These are phyloP conservation scores for Epinotia brunnichana DNA, from an alignment of 2,888 invertebrate genomes.

Conservation along the genomic window DNA sequence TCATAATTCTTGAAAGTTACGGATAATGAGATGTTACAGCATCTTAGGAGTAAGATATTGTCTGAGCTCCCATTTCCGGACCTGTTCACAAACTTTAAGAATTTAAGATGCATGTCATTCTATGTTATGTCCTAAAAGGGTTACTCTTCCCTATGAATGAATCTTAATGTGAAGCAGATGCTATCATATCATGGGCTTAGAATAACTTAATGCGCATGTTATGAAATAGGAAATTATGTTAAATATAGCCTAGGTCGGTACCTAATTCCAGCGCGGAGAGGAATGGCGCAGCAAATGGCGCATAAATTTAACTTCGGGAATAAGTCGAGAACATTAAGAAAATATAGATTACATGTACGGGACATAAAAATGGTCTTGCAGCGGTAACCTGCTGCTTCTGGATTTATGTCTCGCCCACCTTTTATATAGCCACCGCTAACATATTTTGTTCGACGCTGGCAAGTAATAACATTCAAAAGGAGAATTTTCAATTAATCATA, in stretches of 20 bases:
- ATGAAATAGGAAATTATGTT: slow-evolving; percentile 58
- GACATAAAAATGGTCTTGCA: slow-evolving; percentile 61
- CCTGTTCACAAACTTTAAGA: slow-evolving; percentile 14
- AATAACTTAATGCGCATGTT: slow-evolving; percentile 5
- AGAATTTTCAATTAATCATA: too few relatives aligned
- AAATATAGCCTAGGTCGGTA: slow-evolving; percentile 62
- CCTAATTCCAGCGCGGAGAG: slow-evolving; percentile 66
- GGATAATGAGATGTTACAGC: slow-evolving; percentile 82
- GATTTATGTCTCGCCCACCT: slow-evolving; percentile 42
- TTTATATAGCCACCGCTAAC: slow-evolving; percentile 2
- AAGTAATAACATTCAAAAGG: too few relatives aligned
- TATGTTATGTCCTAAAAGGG: background rate
- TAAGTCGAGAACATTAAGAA: slow-evolving; percentile 71
- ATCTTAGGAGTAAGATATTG: slow-evolving; percentile 66
- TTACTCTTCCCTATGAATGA: background rate
- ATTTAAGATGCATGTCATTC: background rate
- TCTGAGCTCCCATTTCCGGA: slow-evolving; percentile 11
- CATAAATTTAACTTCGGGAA: slow-evolving; percentile 76
- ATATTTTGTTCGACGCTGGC: background rate
- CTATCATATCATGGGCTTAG: slow-evolving; percentile 1
- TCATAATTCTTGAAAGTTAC: slow-evolving; percentile 84
- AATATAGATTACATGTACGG: slow-evolving; percentile 71
- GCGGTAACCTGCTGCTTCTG: slow-evolving; percentile 47
- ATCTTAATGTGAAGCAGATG: background rate
- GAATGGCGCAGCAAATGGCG: slow-evolving; percentile 70